These are phyloP conservation scores for Liodrosophila aerea DNA, from an alignment of 2,888 invertebrate species.

Conservation along the genomic window DNA sequence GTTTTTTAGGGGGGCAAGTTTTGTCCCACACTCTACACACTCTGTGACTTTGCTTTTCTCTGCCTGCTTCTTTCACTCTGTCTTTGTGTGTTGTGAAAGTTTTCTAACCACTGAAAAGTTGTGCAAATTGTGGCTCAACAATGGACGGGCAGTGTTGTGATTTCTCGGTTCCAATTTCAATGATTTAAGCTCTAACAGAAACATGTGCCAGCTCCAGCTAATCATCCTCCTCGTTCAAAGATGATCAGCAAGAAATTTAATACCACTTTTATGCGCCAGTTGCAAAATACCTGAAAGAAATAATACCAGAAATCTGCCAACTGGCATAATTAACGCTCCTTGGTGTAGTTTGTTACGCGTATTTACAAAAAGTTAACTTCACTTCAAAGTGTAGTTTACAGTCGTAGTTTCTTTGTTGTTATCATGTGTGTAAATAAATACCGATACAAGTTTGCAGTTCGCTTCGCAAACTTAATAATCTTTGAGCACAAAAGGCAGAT, in stretches of 20 bases:
- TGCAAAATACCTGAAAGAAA: conserved; percentile 10
- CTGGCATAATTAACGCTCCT: conserved; percentile 44
- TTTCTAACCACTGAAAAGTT: conserved; percentile 73
- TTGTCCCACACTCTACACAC: not conserved
- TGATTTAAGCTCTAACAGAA: conserved; percentile 38
- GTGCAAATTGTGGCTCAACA: conserved; percentile 69
- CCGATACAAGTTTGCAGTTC: conserved; percentile 11
- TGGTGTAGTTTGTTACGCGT: conserved; percentile 11
- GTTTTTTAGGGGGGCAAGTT: conserved; percentile 55
- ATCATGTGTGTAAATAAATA: conserved; percentile 17
- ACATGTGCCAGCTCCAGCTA: conserved; percentile 38
- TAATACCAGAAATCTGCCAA: conserved; percentile 1
- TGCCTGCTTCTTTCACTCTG: not conserved
- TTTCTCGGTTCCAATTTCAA: conserved; percentile 67
- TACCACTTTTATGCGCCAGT: conserved; percentile 20
- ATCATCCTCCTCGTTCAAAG: conserved; percentile 38
- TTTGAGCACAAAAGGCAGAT: too few species aligned
- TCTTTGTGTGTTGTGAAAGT: conserved; percentile 49
- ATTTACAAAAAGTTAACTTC: not conserved
- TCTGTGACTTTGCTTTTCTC: not conserved
- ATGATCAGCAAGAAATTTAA: conserved; percentile 28
- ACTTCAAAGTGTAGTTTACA: conserved; percentile 13
- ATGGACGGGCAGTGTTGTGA: conserved; percentile 60
- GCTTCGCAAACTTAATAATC: not conserved
- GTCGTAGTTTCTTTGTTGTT: conserved; percentile 14